Percentiles rank a stretch among this genome's conserved stretches.
phyloP scores from a whole-genome alignment of 2,888 invertebrate genomes.

The Bombylius major region DNA sequence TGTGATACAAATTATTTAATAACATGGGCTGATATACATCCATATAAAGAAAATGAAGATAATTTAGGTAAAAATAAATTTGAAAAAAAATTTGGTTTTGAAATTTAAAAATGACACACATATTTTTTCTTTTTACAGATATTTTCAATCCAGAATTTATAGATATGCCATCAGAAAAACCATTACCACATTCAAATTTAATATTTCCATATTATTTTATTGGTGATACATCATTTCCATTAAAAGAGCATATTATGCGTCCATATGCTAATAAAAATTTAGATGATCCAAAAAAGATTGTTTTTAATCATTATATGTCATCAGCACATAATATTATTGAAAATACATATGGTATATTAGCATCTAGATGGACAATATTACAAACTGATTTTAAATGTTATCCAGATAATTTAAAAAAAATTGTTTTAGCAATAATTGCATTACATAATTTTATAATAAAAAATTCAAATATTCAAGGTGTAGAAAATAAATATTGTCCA shows the following conservation, averaged over 20 bases:
- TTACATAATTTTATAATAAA: not conserved
- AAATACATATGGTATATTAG: slow-evolving; percentile 13
- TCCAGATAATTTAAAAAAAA: not conserved
- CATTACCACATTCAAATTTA: not conserved
- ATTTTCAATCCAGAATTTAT: not conserved
- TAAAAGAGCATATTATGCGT: slow-evolving; percentile 5
- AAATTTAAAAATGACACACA: too few relatives aligned
- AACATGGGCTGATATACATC: not conserved
- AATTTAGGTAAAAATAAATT: not conserved
- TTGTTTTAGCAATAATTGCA: not conserved
- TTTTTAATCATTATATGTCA: slow-evolving; percentile 9
- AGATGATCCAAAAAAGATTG: not conserved
- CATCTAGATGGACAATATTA: not conserved
- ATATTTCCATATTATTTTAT: slow-evolving; percentile 1
- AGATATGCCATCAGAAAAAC: not conserved
- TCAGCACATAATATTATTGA: slow-evolving; percentile 7
- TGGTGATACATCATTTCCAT: slow-evolving; percentile 13
- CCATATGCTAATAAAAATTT: not conserved
- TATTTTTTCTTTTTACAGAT: not conserved
- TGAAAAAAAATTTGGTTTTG: too few relatives aligned
- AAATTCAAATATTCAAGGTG: not conserved
- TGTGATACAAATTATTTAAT: not conserved
- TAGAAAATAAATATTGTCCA: not conserved
- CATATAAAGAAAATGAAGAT: not conserved
- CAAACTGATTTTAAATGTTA: not conserved